Conservation (phyloP, 2,888 invertebrate species). For the Saturnia pavonia region DNA sequence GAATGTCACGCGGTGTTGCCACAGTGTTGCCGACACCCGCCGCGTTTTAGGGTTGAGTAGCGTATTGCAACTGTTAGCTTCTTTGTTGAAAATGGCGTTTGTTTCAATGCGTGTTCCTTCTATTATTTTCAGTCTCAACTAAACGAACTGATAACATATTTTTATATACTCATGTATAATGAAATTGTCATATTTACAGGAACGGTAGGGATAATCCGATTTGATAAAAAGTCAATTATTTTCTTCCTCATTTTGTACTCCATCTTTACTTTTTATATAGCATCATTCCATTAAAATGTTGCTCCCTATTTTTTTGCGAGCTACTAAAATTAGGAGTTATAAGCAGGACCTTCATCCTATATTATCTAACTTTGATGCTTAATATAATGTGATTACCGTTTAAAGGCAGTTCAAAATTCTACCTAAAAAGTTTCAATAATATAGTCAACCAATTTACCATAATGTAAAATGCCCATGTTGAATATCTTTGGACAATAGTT, state of each 20-base stretch:
- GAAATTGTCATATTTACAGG: not conserved
- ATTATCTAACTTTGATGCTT: not conserved
- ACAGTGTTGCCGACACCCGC: constrained; percentile 19
- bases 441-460: not conserved
- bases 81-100: constrained; percentile 7
- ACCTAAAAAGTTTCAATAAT: not conserved
- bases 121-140: not conserved
- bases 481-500: not conserved
- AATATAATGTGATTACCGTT: too few relatives aligned
- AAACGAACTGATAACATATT: constrained; percentile 12
- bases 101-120: not conserved
- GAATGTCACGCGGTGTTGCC: constrained; percentile 18
- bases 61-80: not conserved
- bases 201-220: not conserved
- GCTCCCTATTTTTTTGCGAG: not conserved
- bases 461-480: not conserved
- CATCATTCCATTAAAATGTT: too few relatives aligned
- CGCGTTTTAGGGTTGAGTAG: constrained; percentile 11
- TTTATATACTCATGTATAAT: constrained; percentile 9
- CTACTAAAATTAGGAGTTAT: too few relatives aligned
- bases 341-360: not conserved
- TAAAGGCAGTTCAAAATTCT: not conserved
- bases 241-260: not conserved
- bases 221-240: not conserved
- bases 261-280: too few relatives aligned